Percentiles rank a stretch among this genome's conserved stretches.
Evolutionary conservation across 1,140 invertebrate species (phyloP).

Genomic region (Lordiphosa stackelbergi): DNA sequence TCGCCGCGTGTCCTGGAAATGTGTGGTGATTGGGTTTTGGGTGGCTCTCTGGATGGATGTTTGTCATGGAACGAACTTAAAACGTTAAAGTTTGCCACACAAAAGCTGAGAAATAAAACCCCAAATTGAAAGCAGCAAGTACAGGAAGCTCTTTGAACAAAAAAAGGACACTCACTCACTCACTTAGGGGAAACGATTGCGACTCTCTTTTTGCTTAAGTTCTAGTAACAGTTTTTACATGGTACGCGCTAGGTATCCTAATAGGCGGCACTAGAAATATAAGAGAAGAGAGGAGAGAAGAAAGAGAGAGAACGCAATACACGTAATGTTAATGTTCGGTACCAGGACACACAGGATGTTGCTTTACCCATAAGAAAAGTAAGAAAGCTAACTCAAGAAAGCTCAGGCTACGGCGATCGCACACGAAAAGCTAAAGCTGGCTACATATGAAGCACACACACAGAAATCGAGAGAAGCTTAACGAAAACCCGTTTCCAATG

Average conservation of each 20-base stretch:
- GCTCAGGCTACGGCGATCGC: slow-evolving; percentile 38
- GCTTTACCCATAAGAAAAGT: slow-evolving; percentile 22
- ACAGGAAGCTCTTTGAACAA: slow-evolving; percentile 26
- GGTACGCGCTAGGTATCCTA: slow-evolving; percentile 74
- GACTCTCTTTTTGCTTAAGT: slow-evolving; percentile 59
- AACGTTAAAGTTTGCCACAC: slow-evolving; percentile 6
- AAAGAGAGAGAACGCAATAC: slow-evolving; percentile 18
- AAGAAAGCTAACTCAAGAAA: slow-evolving; percentile 50
- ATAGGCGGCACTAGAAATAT: slow-evolving; percentile 77
- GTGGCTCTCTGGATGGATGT: too few species aligned
- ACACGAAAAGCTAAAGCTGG: too few species aligned
- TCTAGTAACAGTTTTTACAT: slow-evolving; percentile 67
- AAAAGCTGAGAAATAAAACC: slow-evolving; percentile 61
- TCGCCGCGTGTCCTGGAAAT: too few species aligned
- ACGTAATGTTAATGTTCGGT: slow-evolving; percentile 9
- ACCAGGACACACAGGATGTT: too few species aligned
- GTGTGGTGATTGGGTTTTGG: too few species aligned
- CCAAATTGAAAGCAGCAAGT: slow-evolving; percentile 66
- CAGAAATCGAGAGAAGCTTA: slow-evolving; percentile 2
- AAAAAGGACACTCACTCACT: slow-evolving; percentile 24
- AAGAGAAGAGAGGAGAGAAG: slow-evolving; percentile 52
- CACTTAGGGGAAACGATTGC: slow-evolving; percentile 24
- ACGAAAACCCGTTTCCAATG: slow-evolving; percentile 5
- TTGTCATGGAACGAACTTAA: slow-evolving; percentile 19
- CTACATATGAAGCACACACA: background rate